Base-by-base conservation (phyloP, 2,797 vertebrate species). In the Falco berigora region DNA sequence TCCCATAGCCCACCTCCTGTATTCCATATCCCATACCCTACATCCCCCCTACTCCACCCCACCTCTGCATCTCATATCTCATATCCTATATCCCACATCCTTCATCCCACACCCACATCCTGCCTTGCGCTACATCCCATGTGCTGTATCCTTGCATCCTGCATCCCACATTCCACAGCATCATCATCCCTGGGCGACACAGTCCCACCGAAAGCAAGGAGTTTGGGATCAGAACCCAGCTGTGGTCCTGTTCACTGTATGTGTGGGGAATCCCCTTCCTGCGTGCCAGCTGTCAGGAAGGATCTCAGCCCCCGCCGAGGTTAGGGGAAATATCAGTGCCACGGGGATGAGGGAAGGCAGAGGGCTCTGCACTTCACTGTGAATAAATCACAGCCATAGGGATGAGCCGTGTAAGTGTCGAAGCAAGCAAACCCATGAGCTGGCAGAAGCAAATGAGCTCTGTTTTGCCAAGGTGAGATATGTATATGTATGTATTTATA, bases 201-300 rank as follows among this genome's bases (percentile, higher is more conserved):
- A 52, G 19, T 58, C 24, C 32, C 59, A 55, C 46, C 17, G 12
- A 76, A 76, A 3, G 0, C 18, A 14, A 34, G 61, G 58, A 68
- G 10, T 61, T 72, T 3, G 21, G 75, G 58, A 64, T 87, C 21
- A 40, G 72, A 75, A 40, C 6, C 16, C 74, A 68, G 22, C 24
- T 55, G 19, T 12, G 14, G 3, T 71, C 72, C 50, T 56, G 25
- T 13, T n/a, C 9, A 0, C 0, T 2, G 5, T 15, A 4, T 3
- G 2, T 1, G 1, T 1, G 7, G 4, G 4, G 1, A 3, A 2
- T 10, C 63, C n/a, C 23, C 5, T 10, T 67, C n/a, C 23, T 5
- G 0, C 1, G 2, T 42, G 17, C 55, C 5, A 1, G 23, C 21
- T 38, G 44, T 76, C 0, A 0, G 86, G 90, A 76, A 80, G 30